Evolutionary conservation across 2,797 vertebrate genomes (phyloP).

Genomic region (Avahi laniger): DNA sequence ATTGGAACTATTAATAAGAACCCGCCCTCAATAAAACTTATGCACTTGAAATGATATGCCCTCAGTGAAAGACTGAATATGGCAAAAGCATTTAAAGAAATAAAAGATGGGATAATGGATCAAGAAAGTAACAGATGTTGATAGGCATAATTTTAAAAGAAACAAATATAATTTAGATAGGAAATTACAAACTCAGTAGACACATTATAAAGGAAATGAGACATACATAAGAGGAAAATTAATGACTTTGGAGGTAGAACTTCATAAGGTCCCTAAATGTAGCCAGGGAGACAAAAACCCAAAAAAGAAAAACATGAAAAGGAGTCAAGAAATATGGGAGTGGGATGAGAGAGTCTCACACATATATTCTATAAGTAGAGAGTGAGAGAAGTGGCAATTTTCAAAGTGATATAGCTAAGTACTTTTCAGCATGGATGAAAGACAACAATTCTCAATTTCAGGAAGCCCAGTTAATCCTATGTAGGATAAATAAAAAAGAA

Average conservation of each 20-base stretch:
- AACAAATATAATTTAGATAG: constrained; percentile 8
- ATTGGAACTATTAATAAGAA: neutral
- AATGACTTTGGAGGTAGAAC: neutral
- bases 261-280: neutral
- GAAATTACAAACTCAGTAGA: constrained; percentile 1
- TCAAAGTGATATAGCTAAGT: neutral
- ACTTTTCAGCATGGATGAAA: constrained; percentile 2
- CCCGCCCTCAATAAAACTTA: neutral
- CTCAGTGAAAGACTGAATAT: neutral
- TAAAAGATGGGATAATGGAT: neutral
- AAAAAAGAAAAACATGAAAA: neutral
- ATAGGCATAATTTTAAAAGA: neutral
- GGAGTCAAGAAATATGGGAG: neutral
- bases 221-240: neutral
- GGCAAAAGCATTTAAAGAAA: neutral
- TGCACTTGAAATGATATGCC: neutral
- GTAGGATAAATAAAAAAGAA: neutral
- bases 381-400: neutral
- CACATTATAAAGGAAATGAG: neutral
- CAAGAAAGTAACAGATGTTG: neutral
- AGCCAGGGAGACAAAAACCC: neutral
- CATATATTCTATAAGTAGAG: neutral
- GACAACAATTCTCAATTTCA: neutral
- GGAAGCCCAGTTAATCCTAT: neutral
- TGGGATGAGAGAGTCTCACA: neutral